Percentiles rank a stretch among this genome's conserved stretches.
These are phyloP conservation scores for Pyrrhia umbra DNA, from an alignment of 2,888 invertebrate species.

Conservation along the genomic window DNA sequence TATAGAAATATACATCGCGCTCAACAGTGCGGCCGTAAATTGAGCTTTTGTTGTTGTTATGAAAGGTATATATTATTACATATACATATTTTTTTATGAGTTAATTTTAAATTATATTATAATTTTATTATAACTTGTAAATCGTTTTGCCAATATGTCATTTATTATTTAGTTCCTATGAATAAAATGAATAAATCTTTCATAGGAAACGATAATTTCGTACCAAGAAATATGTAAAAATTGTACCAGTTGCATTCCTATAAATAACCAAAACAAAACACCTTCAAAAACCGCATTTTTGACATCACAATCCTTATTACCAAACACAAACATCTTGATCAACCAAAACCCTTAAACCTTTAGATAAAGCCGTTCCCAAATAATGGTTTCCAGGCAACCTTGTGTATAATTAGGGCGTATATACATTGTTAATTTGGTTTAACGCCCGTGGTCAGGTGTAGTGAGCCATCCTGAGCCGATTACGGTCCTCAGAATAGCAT, in stretches of 20 bases:
- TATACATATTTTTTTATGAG: too few relatives aligned
- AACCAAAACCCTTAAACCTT: constrained; percentile 3
- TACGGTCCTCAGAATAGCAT: constrained; percentile 43
- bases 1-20: too few relatives aligned
- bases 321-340: constrained; percentile 23
- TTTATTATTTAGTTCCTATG: too few relatives aligned
- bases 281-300: neutral
- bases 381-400: constrained; percentile 26
- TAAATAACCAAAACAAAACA: neutral
- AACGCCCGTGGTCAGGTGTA: constrained; percentile 74
- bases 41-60: too few relatives aligned
- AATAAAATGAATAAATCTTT: too few relatives aligned
- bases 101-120: too few relatives aligned
- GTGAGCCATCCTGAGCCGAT: constrained; percentile 66
- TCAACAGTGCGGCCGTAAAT: too few relatives aligned
- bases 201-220: too few relatives aligned
- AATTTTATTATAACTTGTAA: too few relatives aligned
- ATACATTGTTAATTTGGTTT: constrained; percentile 73
- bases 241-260: neutral
- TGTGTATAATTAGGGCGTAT: constrained; percentile 54
- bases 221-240: too few relatives aligned
- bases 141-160: too few relatives aligned
- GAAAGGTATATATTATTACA: too few relatives aligned
- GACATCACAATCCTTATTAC: neutral
- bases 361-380: constrained; percentile 26